Percentiles rank a stretch among this genome's conserved stretches.
These are phyloP conservation scores for Megaustenia siamemsis DNA, from an alignment of 2,888 invertebrate species.

Conservation along the genomic window DNA sequence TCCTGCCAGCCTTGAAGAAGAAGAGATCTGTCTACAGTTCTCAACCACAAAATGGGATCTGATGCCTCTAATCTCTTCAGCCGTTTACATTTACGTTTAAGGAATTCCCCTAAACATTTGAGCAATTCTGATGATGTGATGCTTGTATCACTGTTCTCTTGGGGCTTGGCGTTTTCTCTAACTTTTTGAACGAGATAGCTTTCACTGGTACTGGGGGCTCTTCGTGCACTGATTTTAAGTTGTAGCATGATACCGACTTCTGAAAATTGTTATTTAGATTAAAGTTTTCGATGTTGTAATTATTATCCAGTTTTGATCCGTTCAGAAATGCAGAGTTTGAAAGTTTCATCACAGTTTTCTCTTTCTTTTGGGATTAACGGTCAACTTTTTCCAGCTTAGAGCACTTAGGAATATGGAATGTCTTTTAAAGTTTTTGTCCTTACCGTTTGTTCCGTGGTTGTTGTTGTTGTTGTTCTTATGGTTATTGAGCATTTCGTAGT, in stretches of 20 bases:
- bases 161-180: slow-evolving; percentile 74
- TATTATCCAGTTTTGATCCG: slow-evolving; percentile 74
- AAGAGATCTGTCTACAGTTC: slow-evolving; percentile 96
- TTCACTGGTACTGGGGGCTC: slow-evolving; percentile 56
- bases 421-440: slow-evolving; percentile 84
- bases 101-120: slow-evolving; percentile 96
- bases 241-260: slow-evolving; percentile 83
- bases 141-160: slow-evolving; percentile 88
- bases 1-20: slow-evolving; percentile 99
- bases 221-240: slow-evolving; percentile 70
- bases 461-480: slow-evolving; percentile 87
- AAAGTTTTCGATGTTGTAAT: slow-evolving; percentile 83
- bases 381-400: slow-evolving; percentile 96
- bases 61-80: slow-evolving; percentile 96
- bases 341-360: slow-evolving; percentile 72
- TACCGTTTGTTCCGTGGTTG: slow-evolving; percentile 82
- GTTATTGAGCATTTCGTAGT: slow-evolving; percentile 95
- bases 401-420: slow-evolving; percentile 97
- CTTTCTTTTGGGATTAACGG: slow-evolving; percentile 94
- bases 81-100: slow-evolving; percentile 90
- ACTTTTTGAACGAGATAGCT: slow-evolving; percentile 62
- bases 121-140: slow-evolving; percentile 98
- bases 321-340: slow-evolving; percentile 71
- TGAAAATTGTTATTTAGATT: slow-evolving; percentile 86
- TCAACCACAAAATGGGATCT: slow-evolving; percentile 98